Conservation (phyloP, 2,888 invertebrate species). For the Clitarchus hookeri region DNA sequence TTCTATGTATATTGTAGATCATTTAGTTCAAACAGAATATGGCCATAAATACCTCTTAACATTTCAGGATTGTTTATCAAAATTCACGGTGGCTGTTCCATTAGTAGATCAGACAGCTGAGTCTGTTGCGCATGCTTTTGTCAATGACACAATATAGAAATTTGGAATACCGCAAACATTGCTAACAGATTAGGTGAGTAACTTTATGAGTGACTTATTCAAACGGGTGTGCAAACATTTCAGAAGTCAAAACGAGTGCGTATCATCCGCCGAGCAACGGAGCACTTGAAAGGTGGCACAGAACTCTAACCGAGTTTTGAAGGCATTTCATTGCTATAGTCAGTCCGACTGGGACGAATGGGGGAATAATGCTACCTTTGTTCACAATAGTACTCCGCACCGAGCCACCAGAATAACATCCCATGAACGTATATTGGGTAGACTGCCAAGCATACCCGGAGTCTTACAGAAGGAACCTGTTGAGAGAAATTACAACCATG, state of each 20-base stretch:
- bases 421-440: background rate
- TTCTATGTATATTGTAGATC: background rate
- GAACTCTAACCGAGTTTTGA: background rate
- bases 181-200: background rate
- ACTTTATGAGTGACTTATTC: constrained; percentile 10
- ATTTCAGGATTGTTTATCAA: background rate
- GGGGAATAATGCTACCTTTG: background rate
- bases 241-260: background rate
- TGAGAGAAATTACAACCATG: background rate
- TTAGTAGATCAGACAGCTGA: background rate
- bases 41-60: background rate
- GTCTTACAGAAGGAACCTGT: background rate
- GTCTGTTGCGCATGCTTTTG: background rate
- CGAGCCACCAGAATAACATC: background rate
- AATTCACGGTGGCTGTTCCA: background rate
- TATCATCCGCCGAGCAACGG: background rate
- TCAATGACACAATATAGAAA: background rate
- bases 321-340: background rate
- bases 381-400: background rate
- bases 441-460: background rate
- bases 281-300: background rate
- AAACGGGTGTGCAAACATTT: background rate
- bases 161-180: background rate
- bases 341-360: constrained; percentile 10
- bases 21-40: background rate